phyloP scores from a whole-genome alignment of 2,113 vertebrate genomes.

The Proterorhinus semilunaris region DNA sequence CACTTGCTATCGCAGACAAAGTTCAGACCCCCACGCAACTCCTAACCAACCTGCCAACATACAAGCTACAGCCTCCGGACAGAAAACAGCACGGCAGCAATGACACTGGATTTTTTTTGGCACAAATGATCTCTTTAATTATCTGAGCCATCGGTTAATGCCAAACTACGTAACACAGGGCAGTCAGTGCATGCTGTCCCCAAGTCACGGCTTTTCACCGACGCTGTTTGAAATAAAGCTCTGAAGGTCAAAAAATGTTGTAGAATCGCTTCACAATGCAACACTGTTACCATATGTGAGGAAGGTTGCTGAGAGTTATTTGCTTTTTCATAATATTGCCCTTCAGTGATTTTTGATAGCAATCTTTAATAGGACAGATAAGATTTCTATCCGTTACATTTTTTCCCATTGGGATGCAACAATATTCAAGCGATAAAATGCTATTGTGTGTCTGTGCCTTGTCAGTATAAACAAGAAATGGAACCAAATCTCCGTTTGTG shows the following conservation, averaged over 20 bases:
- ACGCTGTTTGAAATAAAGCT: no score
- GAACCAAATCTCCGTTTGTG: not conserved
- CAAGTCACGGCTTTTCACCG: no score
- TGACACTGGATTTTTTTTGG: slow-evolving; percentile 40
- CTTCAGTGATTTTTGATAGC: not conserved
- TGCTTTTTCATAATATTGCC: not conserved
- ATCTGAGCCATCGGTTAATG: slow-evolving; percentile 23
- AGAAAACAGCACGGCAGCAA: slow-evolving; percentile 55
- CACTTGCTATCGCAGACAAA: slow-evolving; percentile 53
- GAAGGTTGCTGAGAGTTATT: no score
- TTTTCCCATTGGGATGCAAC: slow-evolving; percentile 7
- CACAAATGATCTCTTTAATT: slow-evolving; percentile 49
- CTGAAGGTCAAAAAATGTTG: no score
- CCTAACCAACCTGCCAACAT: slow-evolving; percentile 57
- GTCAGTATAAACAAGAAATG: not conserved
- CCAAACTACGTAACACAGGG: no score
- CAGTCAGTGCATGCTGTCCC: no score
- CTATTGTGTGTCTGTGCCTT: not conserved
- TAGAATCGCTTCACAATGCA: no score
- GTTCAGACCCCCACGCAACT: slow-evolving; percentile 29
- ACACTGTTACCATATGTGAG: no score
- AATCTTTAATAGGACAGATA: not conserved
- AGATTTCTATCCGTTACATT: not conserved
- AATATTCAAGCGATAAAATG: slow-evolving; percentile 13
- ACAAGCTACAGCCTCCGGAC: slow-evolving; percentile 60